These are phyloP conservation scores for Rhinophrynus dorsalis DNA, from an alignment of 2,797 vertebrate species.

Conservation along the genomic window DNA sequence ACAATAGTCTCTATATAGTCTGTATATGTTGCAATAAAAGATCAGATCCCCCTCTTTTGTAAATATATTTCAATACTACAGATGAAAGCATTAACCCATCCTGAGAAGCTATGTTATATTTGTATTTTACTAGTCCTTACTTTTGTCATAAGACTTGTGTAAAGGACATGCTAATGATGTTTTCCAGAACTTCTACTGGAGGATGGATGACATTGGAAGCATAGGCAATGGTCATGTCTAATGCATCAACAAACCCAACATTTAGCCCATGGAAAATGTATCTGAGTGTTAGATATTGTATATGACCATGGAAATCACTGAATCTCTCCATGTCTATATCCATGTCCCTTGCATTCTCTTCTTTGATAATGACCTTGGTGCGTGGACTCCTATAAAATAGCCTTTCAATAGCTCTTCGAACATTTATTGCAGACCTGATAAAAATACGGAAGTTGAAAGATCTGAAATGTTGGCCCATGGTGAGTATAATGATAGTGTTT, in stretches of 20 bases:
- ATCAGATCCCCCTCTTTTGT: too few relatives aligned
- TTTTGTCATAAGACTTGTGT: neutral
- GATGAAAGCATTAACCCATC: too few relatives aligned
- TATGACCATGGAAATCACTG: constrained; percentile 22
- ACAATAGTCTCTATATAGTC: too few relatives aligned
- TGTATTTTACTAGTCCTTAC: too few relatives aligned
- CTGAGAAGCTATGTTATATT: too few relatives aligned
- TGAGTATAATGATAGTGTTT: neutral
- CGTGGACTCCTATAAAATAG: constrained; percentile 41
- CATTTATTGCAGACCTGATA: constrained; percentile 24
- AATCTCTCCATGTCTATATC: neutral
- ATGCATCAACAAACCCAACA: neutral
- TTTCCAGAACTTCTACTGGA: neutral
- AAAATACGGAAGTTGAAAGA: constrained; percentile 3
- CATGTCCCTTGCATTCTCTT: constrained; percentile 11
- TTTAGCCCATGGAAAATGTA: constrained; percentile 48
- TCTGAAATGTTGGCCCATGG: constrained; percentile 17
- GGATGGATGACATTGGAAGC: constrained; percentile 15
- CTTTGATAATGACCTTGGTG: constrained; percentile 47
- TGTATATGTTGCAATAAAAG: too few relatives aligned
- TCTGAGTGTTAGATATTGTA: constrained; percentile 49
- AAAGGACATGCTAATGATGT: neutral
- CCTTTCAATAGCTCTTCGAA: constrained; percentile 42
- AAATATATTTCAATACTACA: too few relatives aligned
- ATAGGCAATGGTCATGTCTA: constrained; percentile 15